A percentile compares a stretch with the other conserved stretches of the same genome.
These are phyloP conservation scores for Cinclus mexicanus DNA, from an alignment of 2,113 vertebrate genomes.

Conservation along the genomic window DNA sequence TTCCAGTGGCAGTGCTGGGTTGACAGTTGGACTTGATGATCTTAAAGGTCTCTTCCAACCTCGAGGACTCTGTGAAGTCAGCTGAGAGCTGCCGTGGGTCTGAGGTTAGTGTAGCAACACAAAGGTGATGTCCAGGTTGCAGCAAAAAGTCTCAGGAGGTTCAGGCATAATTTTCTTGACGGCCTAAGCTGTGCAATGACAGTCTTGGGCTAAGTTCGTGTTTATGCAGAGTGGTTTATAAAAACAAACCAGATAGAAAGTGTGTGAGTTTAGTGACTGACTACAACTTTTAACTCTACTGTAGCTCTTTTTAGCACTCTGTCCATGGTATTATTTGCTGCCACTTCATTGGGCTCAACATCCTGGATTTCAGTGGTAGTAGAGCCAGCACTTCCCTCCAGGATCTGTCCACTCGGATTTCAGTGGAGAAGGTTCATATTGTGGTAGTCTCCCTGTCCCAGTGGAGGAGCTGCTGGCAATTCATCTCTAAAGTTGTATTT, in stretches of 20 bases:
- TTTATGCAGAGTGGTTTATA: neutral
- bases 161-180: neutral
- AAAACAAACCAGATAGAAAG: neutral
- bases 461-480: neutral
- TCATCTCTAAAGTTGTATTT: rapidly evolving
- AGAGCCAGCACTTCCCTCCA: neutral
- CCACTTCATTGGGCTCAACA: rapidly evolving
- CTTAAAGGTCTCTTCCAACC: neutral
- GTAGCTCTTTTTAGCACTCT: neutral
- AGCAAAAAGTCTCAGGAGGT: neutral
- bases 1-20: neutral
- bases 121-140: neutral
- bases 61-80: neutral
- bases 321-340: neutral
- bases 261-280: neutral
- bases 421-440: too few species aligned
- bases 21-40: too few species aligned
- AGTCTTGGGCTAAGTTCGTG: neutral
- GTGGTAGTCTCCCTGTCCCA: neutral
- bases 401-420: rapidly evolving
- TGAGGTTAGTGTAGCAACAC: neutral
- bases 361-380: neutral
- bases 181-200: neutral
- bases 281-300: neutral
- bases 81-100: neutral